Evolutionary conservation across 2,113 vertebrate genomes (phyloP).

Genomic region (Talpa occidentalis): DNA sequence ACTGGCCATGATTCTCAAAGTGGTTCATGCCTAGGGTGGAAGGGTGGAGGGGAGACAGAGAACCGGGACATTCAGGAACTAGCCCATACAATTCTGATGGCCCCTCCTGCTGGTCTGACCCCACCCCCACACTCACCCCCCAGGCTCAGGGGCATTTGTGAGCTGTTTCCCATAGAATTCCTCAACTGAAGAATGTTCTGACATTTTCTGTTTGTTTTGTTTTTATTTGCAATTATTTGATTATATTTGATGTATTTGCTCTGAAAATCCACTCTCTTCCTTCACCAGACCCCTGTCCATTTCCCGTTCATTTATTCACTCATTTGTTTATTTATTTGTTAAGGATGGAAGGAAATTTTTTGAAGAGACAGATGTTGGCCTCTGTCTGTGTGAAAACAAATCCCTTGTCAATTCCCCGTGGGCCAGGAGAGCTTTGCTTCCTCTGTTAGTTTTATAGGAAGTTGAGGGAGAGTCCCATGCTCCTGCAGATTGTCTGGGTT

Average conservation of each 20-base stretch:
- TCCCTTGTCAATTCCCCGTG: neutral
- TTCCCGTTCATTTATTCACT: no score
- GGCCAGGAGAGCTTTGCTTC: neutral
- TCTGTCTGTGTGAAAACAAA: neutral
- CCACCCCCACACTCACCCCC: no score
- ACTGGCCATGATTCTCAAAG: neutral
- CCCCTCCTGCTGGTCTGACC: neutral
- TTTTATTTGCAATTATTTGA: conserved; percentile 26
- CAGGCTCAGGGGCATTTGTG: no score
- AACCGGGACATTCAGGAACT: neutral
- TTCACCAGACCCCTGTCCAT: neutral
- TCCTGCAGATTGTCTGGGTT: neutral
- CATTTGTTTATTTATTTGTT: neutral
- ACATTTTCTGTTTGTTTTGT: neutral
- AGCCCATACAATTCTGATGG: neutral
- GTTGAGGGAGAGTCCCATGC: no score
- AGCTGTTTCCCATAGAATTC: neutral
- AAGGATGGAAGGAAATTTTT: neutral
- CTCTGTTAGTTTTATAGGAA: neutral
- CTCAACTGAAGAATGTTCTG: neutral
- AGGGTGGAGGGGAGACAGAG: neutral
- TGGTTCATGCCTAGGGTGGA: neutral
- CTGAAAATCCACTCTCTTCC: neutral
- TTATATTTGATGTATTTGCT: neutral
- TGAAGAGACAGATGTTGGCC: neutral